Percentiles rank a stretch among this genome's conserved stretches.
Evolutionary conservation across 2,888 invertebrate genomes (phyloP).

Genomic region (Cheilosia scutellata): DNA sequence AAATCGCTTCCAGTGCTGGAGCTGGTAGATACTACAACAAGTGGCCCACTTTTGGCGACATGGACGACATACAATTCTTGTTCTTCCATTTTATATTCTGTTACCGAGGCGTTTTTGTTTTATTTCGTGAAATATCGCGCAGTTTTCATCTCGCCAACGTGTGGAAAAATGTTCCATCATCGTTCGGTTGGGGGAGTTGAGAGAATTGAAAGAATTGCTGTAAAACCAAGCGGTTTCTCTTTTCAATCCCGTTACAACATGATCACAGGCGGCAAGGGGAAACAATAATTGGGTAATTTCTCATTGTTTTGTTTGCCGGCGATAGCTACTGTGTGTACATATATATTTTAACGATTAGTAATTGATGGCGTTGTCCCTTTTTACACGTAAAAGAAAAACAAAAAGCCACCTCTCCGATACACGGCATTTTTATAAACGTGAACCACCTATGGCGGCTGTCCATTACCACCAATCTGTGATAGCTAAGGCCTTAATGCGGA

Average conservation of each 20-base stretch:
- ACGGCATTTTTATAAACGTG: too few species aligned
- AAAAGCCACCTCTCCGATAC: not conserved
- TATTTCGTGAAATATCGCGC: slow-evolving; percentile 5
- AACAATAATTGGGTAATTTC: slow-evolving; percentile 30
- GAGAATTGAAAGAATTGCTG: slow-evolving; percentile 43
- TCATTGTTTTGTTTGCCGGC: slow-evolving; percentile 25
- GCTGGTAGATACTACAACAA: slow-evolving; percentile 59
- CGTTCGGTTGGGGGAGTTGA: slow-evolving; percentile 9
- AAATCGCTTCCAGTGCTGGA: not conserved
- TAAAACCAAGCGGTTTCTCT: slow-evolving; percentile 68
- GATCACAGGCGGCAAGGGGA: slow-evolving; percentile 9
- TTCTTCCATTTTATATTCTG: slow-evolving; percentile 30
- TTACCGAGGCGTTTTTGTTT: slow-evolving; percentile 10
- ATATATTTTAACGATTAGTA: not conserved
- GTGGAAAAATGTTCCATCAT: not conserved
- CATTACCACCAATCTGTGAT: too few species aligned
- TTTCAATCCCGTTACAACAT: slow-evolving; percentile 58
- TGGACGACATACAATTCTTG: slow-evolving; percentile 21
- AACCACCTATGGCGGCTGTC: too few species aligned
- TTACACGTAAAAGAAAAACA: not conserved
- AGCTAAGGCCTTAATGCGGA: too few species aligned
- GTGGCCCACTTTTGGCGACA: slow-evolving; percentile 64
- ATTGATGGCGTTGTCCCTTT: not conserved
- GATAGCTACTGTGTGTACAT: not conserved
- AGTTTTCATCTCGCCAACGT: slow-evolving; percentile 19